Conservation (phyloP, 2,113 vertebrate species). For the Bufo gargarizans region DNA sequence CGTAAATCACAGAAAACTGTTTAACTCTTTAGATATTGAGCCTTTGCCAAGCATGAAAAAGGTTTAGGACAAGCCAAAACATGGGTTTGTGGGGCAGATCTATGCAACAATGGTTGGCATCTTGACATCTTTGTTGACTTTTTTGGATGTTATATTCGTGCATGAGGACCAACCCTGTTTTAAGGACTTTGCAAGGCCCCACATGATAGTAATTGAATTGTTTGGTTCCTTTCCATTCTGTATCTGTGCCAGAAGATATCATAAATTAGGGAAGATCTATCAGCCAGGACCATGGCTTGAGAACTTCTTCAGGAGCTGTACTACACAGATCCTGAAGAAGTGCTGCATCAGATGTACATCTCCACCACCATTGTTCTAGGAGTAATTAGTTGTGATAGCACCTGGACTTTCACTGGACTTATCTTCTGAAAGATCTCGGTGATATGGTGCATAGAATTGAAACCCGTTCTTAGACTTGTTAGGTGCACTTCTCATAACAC, state of each 20-base stretch:
- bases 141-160: neutral
- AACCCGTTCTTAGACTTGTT: too few species aligned
- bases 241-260: neutral
- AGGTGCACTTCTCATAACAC: too few species aligned
- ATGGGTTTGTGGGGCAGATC: too few species aligned
- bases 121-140: neutral
- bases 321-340: too few species aligned
- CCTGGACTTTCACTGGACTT: too few species aligned
- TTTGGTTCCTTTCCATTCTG: neutral
- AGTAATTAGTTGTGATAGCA: too few species aligned
- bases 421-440: too few species aligned
- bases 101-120: neutral
- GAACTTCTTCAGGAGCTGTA: too few species aligned
- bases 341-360: too few species aligned
- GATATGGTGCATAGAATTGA: too few species aligned
- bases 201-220: neutral
- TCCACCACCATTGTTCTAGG: too few species aligned
- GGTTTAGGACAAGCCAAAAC: too few species aligned
- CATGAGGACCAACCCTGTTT: neutral
- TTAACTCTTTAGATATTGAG: neutral
- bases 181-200: neutral
- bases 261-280: neutral
- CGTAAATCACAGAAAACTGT: neutral
- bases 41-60: neutral
- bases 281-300: neutral